Percentiles rank a stretch among this genome's conserved stretches.
Conservation (phyloP, 2,113 vertebrate genomes). For the Sprattus sprattus region DNA sequence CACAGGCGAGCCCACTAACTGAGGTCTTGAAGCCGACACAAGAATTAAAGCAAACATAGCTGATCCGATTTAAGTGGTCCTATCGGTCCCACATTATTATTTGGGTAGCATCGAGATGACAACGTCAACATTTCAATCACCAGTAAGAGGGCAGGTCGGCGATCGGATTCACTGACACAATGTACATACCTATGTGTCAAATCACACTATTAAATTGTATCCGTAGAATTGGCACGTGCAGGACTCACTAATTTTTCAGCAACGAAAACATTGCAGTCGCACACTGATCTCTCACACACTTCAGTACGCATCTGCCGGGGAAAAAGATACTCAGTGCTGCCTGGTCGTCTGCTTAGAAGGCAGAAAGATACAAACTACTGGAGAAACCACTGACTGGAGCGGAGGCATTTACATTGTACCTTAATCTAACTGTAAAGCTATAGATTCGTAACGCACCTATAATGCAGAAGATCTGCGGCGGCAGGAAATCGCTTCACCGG, state of each 20-base stretch:
- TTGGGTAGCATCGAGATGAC: neutral
- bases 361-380: neutral
- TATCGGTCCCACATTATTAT: constrained; percentile 4
- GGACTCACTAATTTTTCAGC: neutral
- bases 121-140: neutral
- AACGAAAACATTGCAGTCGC: neutral
- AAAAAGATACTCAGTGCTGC: neutral
- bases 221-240: neutral
- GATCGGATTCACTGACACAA: constrained; percentile 1
- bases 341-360: neutral
- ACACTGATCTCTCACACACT: neutral
- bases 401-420: constrained; percentile 31
- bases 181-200: constrained; percentile 1
- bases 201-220: neutral
- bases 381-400: neutral
- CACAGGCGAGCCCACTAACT: neutral
- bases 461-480: constrained; percentile 49
- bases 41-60: constrained; percentile 15
- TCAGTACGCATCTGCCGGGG: neutral
- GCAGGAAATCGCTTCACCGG: constrained; percentile 34
- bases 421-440: constrained; percentile 27
- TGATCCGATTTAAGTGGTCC: constrained; percentile 16
- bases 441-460: constrained; percentile 50
- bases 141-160: neutral
- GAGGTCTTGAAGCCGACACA: neutral